A percentile compares a stretch with the other conserved stretches of the same genome.
Evolutionary conservation across 2,113 vertebrate genomes (phyloP).

Genomic region (human): DNA sequence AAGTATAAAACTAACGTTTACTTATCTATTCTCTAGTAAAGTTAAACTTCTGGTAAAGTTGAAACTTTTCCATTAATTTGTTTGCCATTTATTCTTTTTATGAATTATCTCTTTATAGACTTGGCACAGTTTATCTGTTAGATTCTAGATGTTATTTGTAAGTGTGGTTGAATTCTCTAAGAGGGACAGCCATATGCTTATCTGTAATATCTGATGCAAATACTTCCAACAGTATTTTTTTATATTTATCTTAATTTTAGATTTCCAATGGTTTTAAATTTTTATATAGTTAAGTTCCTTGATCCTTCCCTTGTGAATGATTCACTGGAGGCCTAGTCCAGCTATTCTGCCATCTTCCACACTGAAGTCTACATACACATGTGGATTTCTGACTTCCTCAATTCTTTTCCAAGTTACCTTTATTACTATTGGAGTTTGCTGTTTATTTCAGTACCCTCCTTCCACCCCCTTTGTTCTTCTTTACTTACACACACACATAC

Average conservation of each 20-base stretch:
- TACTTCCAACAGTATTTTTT: not conserved
- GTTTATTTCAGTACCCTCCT: not conserved
- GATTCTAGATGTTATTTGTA: not conserved
- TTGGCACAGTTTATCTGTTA: not conserved
- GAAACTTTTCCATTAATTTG: not conserved
- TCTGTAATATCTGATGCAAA: not conserved
- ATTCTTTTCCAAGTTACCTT: not conserved
- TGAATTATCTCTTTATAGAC: not conserved
- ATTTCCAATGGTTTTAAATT: not conserved
- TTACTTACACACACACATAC: not conserved
- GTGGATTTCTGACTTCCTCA: not conserved
- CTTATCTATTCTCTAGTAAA: not conserved
- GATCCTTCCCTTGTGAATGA: not conserved
- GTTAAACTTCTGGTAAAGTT: not conserved
- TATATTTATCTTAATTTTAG: not conserved
- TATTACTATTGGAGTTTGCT: not conserved
- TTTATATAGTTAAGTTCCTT: not conserved
- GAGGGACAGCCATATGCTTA: not conserved
- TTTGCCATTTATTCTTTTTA: not conserved
- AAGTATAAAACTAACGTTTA: not conserved
- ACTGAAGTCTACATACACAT: not conserved
- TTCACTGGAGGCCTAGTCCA: not conserved
- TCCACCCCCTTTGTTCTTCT: not conserved
- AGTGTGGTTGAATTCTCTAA: not conserved
- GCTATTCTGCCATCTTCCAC: no score